These are phyloP conservation scores for Neodiprion fabricii DNA, from an alignment of 1,140 invertebrate genomes.

Conservation along the genomic window DNA sequence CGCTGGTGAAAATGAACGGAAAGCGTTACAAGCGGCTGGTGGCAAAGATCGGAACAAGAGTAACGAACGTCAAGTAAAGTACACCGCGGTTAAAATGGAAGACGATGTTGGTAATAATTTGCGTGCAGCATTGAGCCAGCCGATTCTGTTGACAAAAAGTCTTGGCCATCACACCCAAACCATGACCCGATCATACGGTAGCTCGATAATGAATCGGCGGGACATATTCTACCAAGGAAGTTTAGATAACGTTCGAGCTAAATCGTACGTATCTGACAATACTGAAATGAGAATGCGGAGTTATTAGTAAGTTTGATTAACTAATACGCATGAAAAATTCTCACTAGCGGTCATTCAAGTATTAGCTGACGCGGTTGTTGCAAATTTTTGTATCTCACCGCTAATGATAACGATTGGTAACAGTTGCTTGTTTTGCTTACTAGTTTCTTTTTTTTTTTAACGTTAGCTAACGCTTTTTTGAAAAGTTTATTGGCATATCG, in stretches of 20 bases:
- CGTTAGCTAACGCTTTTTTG: too few species aligned
- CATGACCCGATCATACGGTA: constrained; percentile 54
- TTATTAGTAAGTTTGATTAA: not conserved
- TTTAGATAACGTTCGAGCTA: constrained; percentile 69
- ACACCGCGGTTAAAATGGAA: not conserved
- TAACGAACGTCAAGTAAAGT: constrained; percentile 25
- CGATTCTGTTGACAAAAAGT: constrained; percentile 61
- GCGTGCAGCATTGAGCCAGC: constrained; percentile 70
- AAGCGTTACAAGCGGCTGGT: constrained; percentile 16
- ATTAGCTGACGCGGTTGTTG: too few species aligned
- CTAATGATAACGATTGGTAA: too few species aligned
- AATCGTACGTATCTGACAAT: constrained; percentile 31
- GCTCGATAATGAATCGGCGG: constrained; percentile 81
- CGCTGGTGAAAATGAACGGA: constrained; percentile 1
- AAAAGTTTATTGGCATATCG: not conserved
- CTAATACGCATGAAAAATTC: constrained; percentile 4
- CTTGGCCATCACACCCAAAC: constrained; percentile 38
- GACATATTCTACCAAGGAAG: constrained; percentile 90
- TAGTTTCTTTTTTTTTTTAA: not conserved
- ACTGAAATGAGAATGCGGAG: constrained; percentile 9
- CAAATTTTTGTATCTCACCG: not conserved
- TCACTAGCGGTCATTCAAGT: too few species aligned
- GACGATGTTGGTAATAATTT: constrained; percentile 28
- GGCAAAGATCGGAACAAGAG: constrained; percentile 27
- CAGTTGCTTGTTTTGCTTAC: not conserved